A percentile compares a stretch with the other conserved stretches of the same genome.
Evolutionary conservation across 2,888 invertebrate species (phyloP).

Genomic region (Dasysyrphus albostriatus): DNA sequence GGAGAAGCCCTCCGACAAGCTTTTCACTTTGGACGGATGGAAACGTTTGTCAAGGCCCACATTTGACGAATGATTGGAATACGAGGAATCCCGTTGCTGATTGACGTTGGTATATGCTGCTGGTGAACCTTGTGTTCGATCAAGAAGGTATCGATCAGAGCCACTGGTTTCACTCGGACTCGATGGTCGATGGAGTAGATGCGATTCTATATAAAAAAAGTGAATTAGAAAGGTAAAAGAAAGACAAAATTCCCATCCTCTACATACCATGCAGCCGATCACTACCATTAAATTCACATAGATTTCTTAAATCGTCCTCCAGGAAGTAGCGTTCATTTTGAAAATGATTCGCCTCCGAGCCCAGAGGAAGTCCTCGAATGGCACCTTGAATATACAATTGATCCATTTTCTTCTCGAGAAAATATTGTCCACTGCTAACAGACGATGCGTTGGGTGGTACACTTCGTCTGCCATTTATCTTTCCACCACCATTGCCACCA

Average conservation of each 20-base stretch:
- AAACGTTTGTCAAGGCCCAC: slow-evolving; percentile 80
- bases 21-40: slow-evolving; percentile 83
- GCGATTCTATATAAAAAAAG: slow-evolving; percentile 78
- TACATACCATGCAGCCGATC: slow-evolving; percentile 81
- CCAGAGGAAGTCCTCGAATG: slow-evolving; percentile 81
- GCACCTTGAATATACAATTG: slow-evolving; percentile 83
- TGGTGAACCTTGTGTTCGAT: slow-evolving; percentile 81
- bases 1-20: slow-evolving; percentile 82
- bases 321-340: slow-evolving; percentile 83
- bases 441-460: slow-evolving; percentile 80
- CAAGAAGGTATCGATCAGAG: slow-evolving; percentile 83
- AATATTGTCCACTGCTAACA: slow-evolving; percentile 80
- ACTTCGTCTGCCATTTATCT: slow-evolving; percentile 81
- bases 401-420: slow-evolving; percentile 83
- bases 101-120: slow-evolving; percentile 80
- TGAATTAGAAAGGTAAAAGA: neutral
- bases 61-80: slow-evolving; percentile 77
- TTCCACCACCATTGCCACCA: slow-evolving; percentile 67
- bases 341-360: slow-evolving; percentile 82
- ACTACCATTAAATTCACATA: slow-evolving; percentile 80
- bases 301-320: slow-evolving; percentile 79
- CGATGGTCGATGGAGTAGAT: slow-evolving; percentile 80
- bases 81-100: slow-evolving; percentile 78
- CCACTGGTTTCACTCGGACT: slow-evolving; percentile 84
- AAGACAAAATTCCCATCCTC: rapidly evolving